Evolutionary conservation across 2,113 vertebrate genomes (phyloP).

Genomic region (Arenaria interpres): DNA sequence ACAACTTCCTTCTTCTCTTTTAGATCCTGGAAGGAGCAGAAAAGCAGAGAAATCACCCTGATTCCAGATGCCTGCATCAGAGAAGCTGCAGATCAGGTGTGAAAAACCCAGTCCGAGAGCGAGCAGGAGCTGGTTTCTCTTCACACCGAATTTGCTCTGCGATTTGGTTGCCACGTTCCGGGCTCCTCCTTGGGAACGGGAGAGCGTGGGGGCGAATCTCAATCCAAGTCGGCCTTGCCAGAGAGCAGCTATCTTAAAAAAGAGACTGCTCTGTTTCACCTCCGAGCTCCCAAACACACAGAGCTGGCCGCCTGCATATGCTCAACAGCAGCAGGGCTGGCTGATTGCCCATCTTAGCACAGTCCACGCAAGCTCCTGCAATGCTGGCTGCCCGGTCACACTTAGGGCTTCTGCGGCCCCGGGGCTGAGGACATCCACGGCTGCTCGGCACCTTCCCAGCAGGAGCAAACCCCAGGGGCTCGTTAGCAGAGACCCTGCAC

Average conservation of each 20-base stretch:
- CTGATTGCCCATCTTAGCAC: slow-evolving; percentile 39
- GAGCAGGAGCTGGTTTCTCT: neutral
- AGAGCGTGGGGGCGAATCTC: slow-evolving; percentile 1
- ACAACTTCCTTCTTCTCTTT: slow-evolving; percentile 95
- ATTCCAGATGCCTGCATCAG: slow-evolving; percentile 2
- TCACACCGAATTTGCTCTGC: slow-evolving; percentile 1
- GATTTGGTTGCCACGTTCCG: slow-evolving; percentile 1
- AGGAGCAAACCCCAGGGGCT: neutral
- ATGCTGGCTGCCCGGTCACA: neutral
- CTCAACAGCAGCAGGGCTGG: slow-evolving; percentile 39
- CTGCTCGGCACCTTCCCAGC: neutral
- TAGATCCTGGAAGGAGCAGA: slow-evolving; percentile 82
- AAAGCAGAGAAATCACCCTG: slow-evolving; percentile 20
- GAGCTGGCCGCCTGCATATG: neutral
- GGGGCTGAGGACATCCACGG: accelerated
- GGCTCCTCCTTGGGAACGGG: slow-evolving; percentile 17
- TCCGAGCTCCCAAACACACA: slow-evolving; percentile 9
- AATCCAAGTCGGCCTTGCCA: slow-evolving; percentile 4
- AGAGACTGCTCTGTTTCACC: slow-evolving; percentile 38
- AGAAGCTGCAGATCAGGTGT: slow-evolving; percentile 20
- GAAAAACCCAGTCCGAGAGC: neutral
- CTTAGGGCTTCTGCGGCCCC: accelerated
- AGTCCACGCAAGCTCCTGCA: slow-evolving; percentile 47
- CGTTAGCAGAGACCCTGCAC: neutral
- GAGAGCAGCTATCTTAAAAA: slow-evolving; percentile 29